These are phyloP conservation scores for Amphipyra berbera DNA, from an alignment of 2,888 invertebrate genomes.

Conservation along the genomic window DNA sequence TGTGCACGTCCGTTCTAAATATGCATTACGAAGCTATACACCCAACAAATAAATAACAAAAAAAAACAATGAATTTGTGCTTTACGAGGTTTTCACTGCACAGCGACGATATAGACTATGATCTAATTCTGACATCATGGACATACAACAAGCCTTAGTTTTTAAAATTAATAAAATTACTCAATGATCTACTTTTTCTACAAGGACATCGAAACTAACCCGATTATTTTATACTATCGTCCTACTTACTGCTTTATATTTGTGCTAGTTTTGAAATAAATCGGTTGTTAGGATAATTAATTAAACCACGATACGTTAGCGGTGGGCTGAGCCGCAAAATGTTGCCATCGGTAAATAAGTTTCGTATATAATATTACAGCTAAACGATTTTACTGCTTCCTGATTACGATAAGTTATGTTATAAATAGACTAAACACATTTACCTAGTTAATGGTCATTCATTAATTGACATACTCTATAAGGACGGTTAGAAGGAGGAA, in stretches of 20 bases:
- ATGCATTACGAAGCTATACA: no score
- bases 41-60: no score
- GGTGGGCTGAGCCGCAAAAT: constrained; percentile 45
- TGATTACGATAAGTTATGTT: constrained; percentile 40
- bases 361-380: constrained; percentile 41
- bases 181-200: constrained; percentile 40
- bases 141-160: constrained; percentile 26
- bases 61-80: no score
- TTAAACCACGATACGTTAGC: constrained; percentile 49
- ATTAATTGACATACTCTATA: no score
- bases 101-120: constrained; percentile 12
- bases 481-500: no score
- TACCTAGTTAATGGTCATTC: constrained; percentile 4
- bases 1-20: no score
- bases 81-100: no score
- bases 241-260: constrained; percentile 49
- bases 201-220: constrained; percentile 46
- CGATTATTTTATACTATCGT: constrained; percentile 52
- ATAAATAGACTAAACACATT: constrained; percentile 41
- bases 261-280: constrained; percentile 50
- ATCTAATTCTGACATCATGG: constrained; percentile 40
- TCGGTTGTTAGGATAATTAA: constrained; percentile 51
- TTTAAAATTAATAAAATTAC: constrained; percentile 34
- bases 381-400: constrained; percentile 49
- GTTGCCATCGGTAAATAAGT: constrained; percentile 54